Evolutionary conservation across 2,888 invertebrate species (phyloP), one percentile per base, ranked within the genome.

Genomic region (Cephalotes varians): DNA sequence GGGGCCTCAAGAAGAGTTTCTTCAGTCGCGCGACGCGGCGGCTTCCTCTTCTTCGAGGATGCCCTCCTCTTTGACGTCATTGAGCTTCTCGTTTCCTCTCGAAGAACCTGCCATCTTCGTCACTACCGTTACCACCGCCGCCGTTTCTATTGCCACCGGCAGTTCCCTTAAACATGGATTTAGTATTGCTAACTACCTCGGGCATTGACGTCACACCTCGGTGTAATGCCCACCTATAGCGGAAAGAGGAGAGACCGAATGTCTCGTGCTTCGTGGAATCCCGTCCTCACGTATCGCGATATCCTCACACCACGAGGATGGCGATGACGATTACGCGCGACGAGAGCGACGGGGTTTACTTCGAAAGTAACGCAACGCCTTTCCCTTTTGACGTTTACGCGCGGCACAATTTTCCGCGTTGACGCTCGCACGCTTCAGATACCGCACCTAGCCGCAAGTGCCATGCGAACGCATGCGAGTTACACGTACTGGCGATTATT

Each of bases 31-130:
- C 58, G 44, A 7, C 15, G 25, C 56, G 64, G 34, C 65, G 47
- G n/a, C 77, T 69, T 12, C 60, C 54, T 73, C 40, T 69, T 76
- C 73, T 65, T 81, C 58, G 72, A 73, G 62, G 64, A 82, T 56
- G 58, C 56, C 40, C 67, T 84, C 80, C 65, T 79, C 69, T 56
- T 81, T 83, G 82, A 86, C 81, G 86, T 84, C 86, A 86, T 5
- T 65, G 10, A 60, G 72, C 34, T 60, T 60, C n/a, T 40, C 54
- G 56, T 82, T 87, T 69, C 82, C 76, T 86, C 86, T 67, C 72
- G 47, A 51, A 51, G 28, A 37, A 44, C 49, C 21, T 37, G 51
- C 25, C 21, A 21, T 12, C 21, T 3, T 34, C 34, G 10, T n/a
- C 34, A 10, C 5, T 1, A 25, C n/a, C n/a, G 58, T 15, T 5